Percentiles rank a stretch among this genome's conserved stretches.
Evolutionary conservation across 2,113 vertebrate species (phyloP).

Genomic region (Pygoscelis antarcticus): DNA sequence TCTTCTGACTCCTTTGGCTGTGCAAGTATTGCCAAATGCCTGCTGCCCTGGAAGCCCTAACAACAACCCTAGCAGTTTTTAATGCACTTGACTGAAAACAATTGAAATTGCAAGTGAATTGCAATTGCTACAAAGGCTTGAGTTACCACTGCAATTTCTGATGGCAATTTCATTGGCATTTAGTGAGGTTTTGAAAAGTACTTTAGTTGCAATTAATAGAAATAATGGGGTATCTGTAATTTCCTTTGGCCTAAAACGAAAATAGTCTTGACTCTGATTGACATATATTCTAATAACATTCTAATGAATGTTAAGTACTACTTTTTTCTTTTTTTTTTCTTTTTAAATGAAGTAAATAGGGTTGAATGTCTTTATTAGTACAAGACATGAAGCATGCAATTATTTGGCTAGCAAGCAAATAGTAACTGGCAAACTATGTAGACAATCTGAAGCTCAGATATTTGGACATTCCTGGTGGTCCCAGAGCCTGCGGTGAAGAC

Average conservation of each 20-base stretch:
- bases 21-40: background rate
- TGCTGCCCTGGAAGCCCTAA: background rate
- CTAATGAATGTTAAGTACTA: background rate
- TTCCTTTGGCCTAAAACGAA: background rate
- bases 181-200: background rate
- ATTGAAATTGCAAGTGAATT: background rate
- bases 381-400: background rate
- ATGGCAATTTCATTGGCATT: background rate
- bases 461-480: slow-evolving; percentile 12
- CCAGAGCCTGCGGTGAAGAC: background rate
- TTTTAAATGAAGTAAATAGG: background rate
- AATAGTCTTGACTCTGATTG: background rate
- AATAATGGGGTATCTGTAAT: background rate
- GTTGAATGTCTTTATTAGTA: background rate
- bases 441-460: slow-evolving; percentile 29
- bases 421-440: slow-evolving; percentile 9
- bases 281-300: background rate
- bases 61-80: background rate
- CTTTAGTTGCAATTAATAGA: background rate
- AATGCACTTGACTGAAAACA: background rate
- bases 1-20: background rate
- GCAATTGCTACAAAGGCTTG: background rate
- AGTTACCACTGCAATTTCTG: background rate
- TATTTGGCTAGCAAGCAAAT: background rate
- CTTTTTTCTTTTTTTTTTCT: background rate